A percentile compares a stretch with the other conserved stretches of the same genome.
Conservation (phyloP, 2,113 vertebrate genomes). For the Edolisoma coerulescens region DNA sequence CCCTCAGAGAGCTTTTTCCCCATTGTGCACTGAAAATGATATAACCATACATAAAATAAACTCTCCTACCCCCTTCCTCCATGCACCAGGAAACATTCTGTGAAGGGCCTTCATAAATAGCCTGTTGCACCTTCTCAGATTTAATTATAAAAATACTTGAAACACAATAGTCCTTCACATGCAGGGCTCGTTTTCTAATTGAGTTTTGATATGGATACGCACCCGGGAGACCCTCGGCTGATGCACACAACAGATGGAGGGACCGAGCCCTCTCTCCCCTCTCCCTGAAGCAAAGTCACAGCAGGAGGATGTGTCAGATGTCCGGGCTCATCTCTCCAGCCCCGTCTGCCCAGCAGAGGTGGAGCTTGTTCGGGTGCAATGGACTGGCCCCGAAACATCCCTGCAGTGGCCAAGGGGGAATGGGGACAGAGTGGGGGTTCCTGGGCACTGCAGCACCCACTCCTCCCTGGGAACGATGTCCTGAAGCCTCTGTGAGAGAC, state of each 20-base stretch:
- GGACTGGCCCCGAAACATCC: not conserved
- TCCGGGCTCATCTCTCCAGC: not conserved
- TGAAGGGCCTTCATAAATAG: not conserved
- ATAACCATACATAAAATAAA: not conserved
- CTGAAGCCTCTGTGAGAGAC: not conserved
- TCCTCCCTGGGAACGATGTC: rapidly evolving
- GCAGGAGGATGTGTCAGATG: not conserved
- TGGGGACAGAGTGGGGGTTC: not conserved
- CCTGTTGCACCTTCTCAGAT: not conserved
- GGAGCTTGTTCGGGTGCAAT: rapidly evolving
- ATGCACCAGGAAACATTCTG: rapidly evolving
- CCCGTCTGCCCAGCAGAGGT: not conserved
- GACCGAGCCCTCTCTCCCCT: not conserved
- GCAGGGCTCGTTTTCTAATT: slow-evolving; percentile 20
- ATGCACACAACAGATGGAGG: not conserved
- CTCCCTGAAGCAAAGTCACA: not conserved
- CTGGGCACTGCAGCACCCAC: not conserved
- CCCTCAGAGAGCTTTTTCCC: not conserved
- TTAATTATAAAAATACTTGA: slow-evolving; percentile 8
- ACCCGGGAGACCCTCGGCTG: not conserved
- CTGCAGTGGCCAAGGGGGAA: too few relatives aligned
- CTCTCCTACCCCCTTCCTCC: not conserved
- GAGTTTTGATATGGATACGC: not conserved
- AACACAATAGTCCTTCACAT: not conserved
- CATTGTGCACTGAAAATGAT: not conserved